Percentiles rank a stretch among this genome's conserved stretches.
phyloP scores from a whole-genome alignment of 2,797 vertebrate species.

The Heliangelus exortis region DNA sequence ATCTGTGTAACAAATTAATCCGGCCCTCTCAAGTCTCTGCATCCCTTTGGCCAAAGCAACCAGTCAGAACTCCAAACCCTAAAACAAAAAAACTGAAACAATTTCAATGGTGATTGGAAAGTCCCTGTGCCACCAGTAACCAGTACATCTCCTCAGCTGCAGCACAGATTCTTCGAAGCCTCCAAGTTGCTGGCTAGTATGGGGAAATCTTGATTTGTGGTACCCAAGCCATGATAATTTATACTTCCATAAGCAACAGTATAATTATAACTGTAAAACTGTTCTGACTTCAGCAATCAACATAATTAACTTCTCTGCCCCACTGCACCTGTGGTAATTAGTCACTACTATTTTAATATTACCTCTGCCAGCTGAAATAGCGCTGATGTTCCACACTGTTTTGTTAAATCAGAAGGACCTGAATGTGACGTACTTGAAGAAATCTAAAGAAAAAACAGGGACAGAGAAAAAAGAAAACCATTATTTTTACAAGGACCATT shows the following conservation, averaged over 20 bases:
- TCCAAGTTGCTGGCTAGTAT: not conserved
- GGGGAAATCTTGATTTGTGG: conserved; percentile 3
- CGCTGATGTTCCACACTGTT: conserved; percentile 82
- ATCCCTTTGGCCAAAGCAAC: not conserved
- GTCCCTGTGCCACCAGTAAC: not conserved
- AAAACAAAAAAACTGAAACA: not conserved
- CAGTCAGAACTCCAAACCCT: not conserved
- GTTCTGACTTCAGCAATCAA: not conserved
- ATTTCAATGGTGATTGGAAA: not conserved
- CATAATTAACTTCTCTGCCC: conserved; percentile 15
- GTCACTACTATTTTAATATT: conserved; percentile 63
- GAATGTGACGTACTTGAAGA: conserved; percentile 81
- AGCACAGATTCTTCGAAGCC: not conserved
- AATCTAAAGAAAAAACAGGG: conserved; percentile 73
- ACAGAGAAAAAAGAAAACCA: not conserved
- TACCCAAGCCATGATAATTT: conserved; percentile 13
- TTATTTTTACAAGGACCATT: not conserved
- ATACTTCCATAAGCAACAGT: conserved; percentile 25
- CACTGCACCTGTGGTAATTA: conserved; percentile 34
- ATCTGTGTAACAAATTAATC: not conserved
- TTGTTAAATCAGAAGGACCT: conserved; percentile 79
- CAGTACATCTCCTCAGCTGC: not conserved
- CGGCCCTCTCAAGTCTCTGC: not conserved
- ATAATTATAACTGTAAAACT: conserved; percentile 27
- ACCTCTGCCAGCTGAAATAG: conserved; percentile 86